Evolutionary conservation across 2,797 vertebrate species (phyloP).

Genomic region (Meriones psammophilus): DNA sequence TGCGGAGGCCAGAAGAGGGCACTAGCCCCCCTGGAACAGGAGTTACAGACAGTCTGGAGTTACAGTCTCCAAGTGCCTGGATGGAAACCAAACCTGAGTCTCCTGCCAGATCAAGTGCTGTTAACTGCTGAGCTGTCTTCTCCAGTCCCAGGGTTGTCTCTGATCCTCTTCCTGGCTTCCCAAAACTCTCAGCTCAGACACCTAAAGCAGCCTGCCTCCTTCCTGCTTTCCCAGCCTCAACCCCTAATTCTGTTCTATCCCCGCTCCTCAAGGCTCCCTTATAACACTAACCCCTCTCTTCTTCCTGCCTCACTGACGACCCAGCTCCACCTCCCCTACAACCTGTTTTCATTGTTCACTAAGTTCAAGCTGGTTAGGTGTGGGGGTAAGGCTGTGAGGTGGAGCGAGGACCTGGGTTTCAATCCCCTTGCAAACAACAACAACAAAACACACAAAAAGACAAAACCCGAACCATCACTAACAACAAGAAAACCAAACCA

Average conservation of each 20-base stretch:
- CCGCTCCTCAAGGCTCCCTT: neutral
- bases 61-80: neutral
- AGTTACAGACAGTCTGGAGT: no score
- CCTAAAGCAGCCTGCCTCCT: neutral
- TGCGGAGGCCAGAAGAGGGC: neutral
- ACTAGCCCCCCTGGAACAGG: neutral
- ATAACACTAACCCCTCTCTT: neutral
- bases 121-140: neutral
- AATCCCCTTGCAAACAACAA: neutral
- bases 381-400: no score
- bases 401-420: neutral
- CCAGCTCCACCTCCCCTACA: no score
- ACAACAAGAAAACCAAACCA: neutral
- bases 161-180: neutral
- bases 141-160: neutral
- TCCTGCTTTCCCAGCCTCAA: neutral
- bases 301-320: neutral
- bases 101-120: neutral
- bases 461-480: neutral
- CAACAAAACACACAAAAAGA: neutral
- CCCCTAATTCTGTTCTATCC: neutral
- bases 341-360: neutral
- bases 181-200: conserved; percentile 6
- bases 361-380: neutral
- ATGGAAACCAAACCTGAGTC: neutral